Evolutionary conservation across 1,140 invertebrate species (phyloP), one percentile per base, ranked within the genome.

Genomic region (Berghia stephanieae): DNA sequence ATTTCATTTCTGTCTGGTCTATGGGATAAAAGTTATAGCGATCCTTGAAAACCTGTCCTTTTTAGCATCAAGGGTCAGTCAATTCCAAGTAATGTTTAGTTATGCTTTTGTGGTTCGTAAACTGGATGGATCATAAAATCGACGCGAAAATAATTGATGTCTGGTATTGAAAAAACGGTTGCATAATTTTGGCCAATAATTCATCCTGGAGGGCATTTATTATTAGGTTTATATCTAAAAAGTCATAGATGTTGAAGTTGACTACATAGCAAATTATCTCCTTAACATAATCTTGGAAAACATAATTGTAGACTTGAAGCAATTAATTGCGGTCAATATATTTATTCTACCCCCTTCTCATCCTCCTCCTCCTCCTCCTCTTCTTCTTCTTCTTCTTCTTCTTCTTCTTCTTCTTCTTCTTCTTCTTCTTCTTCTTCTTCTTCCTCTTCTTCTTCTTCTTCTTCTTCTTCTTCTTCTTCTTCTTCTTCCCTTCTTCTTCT

Each of bases 401-500:
- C 40, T 71, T 49, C 68, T 16, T 27, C 38, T 18, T 42, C 38
- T 43, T 43, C 55, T 36, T 3, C 42, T 21, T 24, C 31, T 27
- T 6, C 16, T 16, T 10, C 40, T 2, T 40, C n/a, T 13, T 24
- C 40, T 8, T 31, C n/a, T 18, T 43, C 3, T 24, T n/a, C 24
- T 38, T 36, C 55, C 24, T 16, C 40, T 34, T 24, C 52, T 31
- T 18, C 63, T 27, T 49, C 63, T 34, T 27, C 42, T 18, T 16
- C 72, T 42, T 55, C 57, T 43, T 43, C 72, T 38, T 24, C 52
- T 43, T 67, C 74, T 16, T 21, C 27, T 8, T 63, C 63, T 46
- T 38, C 31, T 60, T 44, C 42, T 13, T 24, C n/a, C 2, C 43
- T 3, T 4, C 46, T 38, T 2, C 21, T 34, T 36, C 8, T 24